phyloP scores from a whole-genome alignment of 30 jellyfish, hydroid and myxozoan genomes.

The Sanderia malayensis region DNA sequence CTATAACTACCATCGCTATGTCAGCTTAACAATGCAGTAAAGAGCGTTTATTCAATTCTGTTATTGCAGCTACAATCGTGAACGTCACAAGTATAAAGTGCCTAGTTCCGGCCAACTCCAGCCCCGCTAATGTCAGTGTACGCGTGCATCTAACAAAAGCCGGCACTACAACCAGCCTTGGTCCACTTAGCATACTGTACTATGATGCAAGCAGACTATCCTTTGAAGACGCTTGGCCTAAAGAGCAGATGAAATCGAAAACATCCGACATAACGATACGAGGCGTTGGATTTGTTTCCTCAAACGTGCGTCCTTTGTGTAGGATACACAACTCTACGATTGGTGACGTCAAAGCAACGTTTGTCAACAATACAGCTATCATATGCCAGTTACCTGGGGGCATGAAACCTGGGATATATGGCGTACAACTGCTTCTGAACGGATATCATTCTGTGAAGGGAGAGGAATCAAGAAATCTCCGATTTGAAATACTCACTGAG shows the following conservation, averaged over 20 bases:
- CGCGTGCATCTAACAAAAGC: neutral
- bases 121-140: neutral
- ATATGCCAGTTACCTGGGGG: neutral
- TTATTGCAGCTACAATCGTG: neutral
- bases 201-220: neutral
- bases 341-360: neutral
- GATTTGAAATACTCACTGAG: neutral
- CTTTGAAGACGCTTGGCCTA: neutral
- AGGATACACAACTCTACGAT: neutral
- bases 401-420: constrained; percentile 9
- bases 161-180: neutral
- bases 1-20: too few species aligned
- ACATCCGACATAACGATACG: neutral
- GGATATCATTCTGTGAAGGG: neutral
- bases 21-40: too few species aligned
- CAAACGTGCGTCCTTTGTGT: neutral
- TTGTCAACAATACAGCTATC: neutral
- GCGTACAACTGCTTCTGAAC: neutral
- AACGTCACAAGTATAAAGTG: neutral
- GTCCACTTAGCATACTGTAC: neutral
- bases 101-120: neutral
- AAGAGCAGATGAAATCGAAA: neutral
- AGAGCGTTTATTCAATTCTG: too few species aligned
- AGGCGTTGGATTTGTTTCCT: neutral
- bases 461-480: neutral